phyloP scores from a whole-genome alignment of 2,113 vertebrate genomes.

The Holacanthus passer region DNA sequence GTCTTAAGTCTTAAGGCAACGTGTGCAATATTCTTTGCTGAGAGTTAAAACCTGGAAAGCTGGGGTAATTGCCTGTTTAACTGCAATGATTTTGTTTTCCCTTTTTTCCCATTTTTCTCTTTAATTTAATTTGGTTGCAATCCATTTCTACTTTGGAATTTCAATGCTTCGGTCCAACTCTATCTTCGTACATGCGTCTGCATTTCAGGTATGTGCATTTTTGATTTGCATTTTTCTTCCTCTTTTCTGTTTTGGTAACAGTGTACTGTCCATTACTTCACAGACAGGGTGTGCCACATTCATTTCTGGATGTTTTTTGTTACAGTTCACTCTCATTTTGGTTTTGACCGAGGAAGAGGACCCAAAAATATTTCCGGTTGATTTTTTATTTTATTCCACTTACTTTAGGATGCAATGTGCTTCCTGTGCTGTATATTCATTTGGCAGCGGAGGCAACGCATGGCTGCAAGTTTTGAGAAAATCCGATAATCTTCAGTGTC shows the following conservation, averaged over 20 bases:
- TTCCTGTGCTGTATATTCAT: constrained; percentile 31
- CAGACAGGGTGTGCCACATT: constrained; percentile 52
- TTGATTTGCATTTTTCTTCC: constrained; percentile 5
- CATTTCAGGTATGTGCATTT: constrained; percentile 17
- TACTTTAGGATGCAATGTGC: constrained; percentile 15
- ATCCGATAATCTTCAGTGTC: not conserved
- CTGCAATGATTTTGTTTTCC: constrained; percentile 22
- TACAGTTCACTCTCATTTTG: constrained; percentile 65
- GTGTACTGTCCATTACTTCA: constrained; percentile 33
- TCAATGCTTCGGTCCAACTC: not conserved
- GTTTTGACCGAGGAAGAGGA: constrained; percentile 56
- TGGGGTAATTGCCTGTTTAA: constrained; percentile 39
- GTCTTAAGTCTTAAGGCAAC: constrained; percentile 40
- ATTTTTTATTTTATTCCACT: constrained; percentile 51
- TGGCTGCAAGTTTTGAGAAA: constrained; percentile 5
- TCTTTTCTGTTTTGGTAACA: constrained; percentile 38
- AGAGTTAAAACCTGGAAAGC: constrained; percentile 23
- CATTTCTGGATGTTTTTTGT: constrained; percentile 36
- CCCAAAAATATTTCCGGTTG: constrained; percentile 48
- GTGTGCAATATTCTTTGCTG: constrained; percentile 57
- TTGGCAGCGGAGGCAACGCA: not conserved
- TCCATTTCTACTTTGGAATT: constrained; percentile 24
- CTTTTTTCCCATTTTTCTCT: not conserved
- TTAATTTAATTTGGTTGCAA: constrained; percentile 25
- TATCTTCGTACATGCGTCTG: not conserved